Base-by-base conservation (phyloP, 2,113 vertebrate species). In the Canis aureus region DNA sequence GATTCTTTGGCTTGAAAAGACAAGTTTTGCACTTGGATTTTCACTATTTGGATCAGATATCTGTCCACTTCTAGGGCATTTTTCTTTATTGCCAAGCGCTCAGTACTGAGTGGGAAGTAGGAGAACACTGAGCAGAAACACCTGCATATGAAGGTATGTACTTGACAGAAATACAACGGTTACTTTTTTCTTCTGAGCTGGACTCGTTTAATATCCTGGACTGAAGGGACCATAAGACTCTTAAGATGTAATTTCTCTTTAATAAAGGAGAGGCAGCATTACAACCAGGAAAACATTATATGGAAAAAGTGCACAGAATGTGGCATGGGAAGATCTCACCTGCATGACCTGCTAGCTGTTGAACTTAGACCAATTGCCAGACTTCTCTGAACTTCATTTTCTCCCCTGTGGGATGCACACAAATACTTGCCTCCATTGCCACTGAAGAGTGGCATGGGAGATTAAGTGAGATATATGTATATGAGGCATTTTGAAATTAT, bases 161-260 rank as follows among this genome's bases (percentile, higher is more conserved):
- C 6, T 64, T 85, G 51, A 23, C 51, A 91, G 66, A 78, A 89
- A 76, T 57, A 53, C 6, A 92, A 86, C 25, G 1, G 51, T 76
- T 43, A 25, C 17, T 71, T 86, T 86, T 95, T 73, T 87, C 71
- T 92, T 92, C 86, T 79, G 32, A 81, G 51, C n/a, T 53, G 23
- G 74, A 67, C 57, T 67, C 1, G 66, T 1, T 81, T 51, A 87
- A 13, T 76, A 32, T 66, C 64, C 27, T 91, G 23, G 62, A 49
- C 16, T 64, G 5, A 69, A 11, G 17, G 74, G 76, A 87, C 23
- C 49, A 5, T 80, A 51, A 93, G 55, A 25, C 16, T 73, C 57
- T 25, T 38, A 55, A 94, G 38, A n/a, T 81, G 15, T 94, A 94
- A 76, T 43, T 90, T 90, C 16, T 74, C 49, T 89, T 69, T 59